Base-by-base conservation (phyloP, 2,113 vertebrate genomes). In the Albula glossodonta region DNA sequence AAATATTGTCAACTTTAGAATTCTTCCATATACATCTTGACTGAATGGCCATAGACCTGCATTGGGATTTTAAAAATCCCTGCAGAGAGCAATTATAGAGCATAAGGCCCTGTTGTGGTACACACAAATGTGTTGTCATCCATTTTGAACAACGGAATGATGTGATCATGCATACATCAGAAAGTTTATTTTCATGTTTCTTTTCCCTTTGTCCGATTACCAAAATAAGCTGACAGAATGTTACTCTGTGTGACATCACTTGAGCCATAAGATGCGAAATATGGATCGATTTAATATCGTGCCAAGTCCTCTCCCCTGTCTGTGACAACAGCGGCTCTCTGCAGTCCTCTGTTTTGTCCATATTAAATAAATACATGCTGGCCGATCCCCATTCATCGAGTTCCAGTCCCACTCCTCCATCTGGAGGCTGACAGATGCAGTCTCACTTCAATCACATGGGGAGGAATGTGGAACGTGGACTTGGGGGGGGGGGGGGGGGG, bases 391-490 rank as follows among this genome's bases (percentile, higher is more conserved):
- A 85, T 85, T 85, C 78, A 85, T 85, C 78, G 80, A n/a, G 22
- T 51, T 50, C n/a, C 51, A 78, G 48, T 51, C 56, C 77, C 78
- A 63, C 53, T 85, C 53, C 78, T 8, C 84, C 78, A 80, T 63
- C 53, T 85, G 31, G 51, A 10, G 78, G 31, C 78, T 85, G 84
- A 48, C 77, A 80, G 78, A 41, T 78, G 19, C 22, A 79, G 41
- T 63, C 77, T 80, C 53, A 85, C 84, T 85, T 63, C 77, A 85
- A 63, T 85, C 84, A 85, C 77, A 80, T 48, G 53, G 10, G 70
- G 25, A 22, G 53, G 51, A 56, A 84, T 53, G 50, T 63, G 51
- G 51, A 41, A 41, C 31, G 31, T 41, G 31, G 31, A 41, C 31
- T 41, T 41, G 31, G 12, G 6, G 52, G 56, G 0, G 11, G 52